Percentiles rank a stretch among this genome's conserved stretches.
Conservation (phyloP, 2,797 vertebrate species). For the Myotis pilosus region DNA sequence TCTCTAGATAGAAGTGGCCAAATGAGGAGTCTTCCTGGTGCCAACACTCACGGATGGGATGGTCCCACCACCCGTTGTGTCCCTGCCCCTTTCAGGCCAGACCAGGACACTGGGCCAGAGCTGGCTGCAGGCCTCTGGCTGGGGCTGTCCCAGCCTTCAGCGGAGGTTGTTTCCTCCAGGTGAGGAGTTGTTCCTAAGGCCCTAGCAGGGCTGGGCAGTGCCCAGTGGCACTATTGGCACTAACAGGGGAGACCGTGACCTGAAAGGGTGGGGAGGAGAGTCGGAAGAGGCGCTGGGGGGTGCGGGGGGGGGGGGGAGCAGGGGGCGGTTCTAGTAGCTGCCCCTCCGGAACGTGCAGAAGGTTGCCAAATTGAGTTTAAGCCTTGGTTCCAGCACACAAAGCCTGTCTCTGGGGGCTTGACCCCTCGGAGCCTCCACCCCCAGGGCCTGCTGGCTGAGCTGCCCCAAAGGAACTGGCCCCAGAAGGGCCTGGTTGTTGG, state of each 20-base stretch:
- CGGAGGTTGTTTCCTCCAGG: neutral
- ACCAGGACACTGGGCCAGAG: neutral
- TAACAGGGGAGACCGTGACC: neutral
- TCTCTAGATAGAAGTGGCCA: neutral
- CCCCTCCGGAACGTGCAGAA: neutral
- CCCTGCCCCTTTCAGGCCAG: neutral
- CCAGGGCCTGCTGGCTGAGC: constrained; percentile 43
- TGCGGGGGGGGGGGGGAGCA: too few relatives aligned
- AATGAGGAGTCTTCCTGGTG: neutral
- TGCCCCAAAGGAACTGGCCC: constrained; percentile 63
- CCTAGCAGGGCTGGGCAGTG: neutral
- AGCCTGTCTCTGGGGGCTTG: constrained; percentile 66
- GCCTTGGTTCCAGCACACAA: constrained; percentile 60
- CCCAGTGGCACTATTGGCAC: neutral
- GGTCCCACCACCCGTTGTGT: neutral
- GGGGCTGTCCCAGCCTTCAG: neutral
- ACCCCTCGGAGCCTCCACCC: constrained; percentile 49
- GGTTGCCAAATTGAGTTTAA: constrained; percentile 63
- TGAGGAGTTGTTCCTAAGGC: neutral
- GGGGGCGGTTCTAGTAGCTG: neutral
- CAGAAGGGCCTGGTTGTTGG: constrained; percentile 66
- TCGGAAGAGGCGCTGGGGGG: neutral
- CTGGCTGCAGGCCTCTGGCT: neutral
- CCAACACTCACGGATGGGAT: rapidly evolving
- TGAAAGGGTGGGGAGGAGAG: neutral